phyloP scores from a whole-genome alignment of 2,797 vertebrate species.

The Bucorvus abyssinicus region DNA sequence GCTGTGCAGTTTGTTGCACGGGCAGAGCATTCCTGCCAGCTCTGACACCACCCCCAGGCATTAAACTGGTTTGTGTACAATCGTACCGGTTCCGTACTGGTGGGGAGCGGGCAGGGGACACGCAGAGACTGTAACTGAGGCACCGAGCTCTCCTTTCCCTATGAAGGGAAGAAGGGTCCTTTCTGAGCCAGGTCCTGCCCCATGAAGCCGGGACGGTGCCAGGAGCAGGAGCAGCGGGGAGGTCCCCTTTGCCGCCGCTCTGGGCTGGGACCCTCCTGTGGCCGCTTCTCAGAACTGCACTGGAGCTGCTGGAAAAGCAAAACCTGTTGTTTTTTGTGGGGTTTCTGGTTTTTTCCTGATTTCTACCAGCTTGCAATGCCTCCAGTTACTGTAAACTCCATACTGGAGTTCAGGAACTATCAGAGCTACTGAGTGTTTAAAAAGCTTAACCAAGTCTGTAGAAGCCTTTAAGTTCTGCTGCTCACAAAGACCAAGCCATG shows the following conservation, averaged over 20 bases:
- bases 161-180: accelerated
- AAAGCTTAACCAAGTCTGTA: neutral
- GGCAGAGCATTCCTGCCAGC: neutral
- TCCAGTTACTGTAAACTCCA: neutral
- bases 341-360: too few species aligned
- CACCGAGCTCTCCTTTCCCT: too few species aligned
- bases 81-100: too few species aligned
- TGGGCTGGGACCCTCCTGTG: neutral
- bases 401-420: neutral
- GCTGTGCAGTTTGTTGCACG: neutral
- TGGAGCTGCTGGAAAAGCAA: neutral
- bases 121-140: neutral
- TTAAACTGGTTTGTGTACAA: too few species aligned
- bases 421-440: neutral
- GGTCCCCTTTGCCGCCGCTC: neutral
- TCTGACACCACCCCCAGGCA: neutral
- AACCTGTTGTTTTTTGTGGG: neutral
- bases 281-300: neutral
- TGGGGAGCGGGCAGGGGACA: neutral
- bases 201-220: accelerated
- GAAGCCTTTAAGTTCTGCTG: neutral
- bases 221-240: neutral
- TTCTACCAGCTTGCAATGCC: neutral
- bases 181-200: too few species aligned
- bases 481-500: accelerated